A percentile compares a stretch with the other conserved stretches of the same genome.
phyloP scores from a whole-genome alignment of 2,113 vertebrate genomes.

The Mohoua ochrocephala region DNA sequence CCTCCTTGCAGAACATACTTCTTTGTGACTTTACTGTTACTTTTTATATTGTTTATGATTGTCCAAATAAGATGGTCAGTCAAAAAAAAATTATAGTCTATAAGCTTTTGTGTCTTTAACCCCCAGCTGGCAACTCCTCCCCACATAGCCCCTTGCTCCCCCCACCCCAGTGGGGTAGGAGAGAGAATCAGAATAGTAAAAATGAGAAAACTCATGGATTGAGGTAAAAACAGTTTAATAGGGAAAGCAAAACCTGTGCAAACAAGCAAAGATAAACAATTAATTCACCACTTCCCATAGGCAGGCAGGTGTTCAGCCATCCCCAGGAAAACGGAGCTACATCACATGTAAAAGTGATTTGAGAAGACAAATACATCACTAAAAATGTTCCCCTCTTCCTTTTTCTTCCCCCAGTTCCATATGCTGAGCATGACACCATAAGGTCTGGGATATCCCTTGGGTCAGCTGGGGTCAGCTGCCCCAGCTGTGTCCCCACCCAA shows the following conservation, averaged over 20 bases:
- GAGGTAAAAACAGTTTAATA: neutral
- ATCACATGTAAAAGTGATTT: neutral
- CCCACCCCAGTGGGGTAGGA: too few species aligned
- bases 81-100: neutral
- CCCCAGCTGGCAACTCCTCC: neutral
- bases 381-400: neutral
- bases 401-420: neutral
- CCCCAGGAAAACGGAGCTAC: rapidly evolving
- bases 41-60: neutral
- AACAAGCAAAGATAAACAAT: neutral
- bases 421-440: neutral
- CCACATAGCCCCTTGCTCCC: neutral
- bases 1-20: neutral
- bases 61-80: neutral
- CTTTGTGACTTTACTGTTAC: neutral
- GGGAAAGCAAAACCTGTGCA: neutral
- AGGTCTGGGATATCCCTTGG: rapidly evolving
- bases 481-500: rapidly evolving
- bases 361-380: neutral
- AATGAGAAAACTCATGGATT: neutral
- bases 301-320: neutral
- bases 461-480: neutral
- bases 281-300: neutral
- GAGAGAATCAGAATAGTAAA: neutral
- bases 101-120: neutral